These are phyloP conservation scores for Scomber japonicus DNA, from an alignment of 2,113 vertebrate species.

Conservation along the genomic window DNA sequence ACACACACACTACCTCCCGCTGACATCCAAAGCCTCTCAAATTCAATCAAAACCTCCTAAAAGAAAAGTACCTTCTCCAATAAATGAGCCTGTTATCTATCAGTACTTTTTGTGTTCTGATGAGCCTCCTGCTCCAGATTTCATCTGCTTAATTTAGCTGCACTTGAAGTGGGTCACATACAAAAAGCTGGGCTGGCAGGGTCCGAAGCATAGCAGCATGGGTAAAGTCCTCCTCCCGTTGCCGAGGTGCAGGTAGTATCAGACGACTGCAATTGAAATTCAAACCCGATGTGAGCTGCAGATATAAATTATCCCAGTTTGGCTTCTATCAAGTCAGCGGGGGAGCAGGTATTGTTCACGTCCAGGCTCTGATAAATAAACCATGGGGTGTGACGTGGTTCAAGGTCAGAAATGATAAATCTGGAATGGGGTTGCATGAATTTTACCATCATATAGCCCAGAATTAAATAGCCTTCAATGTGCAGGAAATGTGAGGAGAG, in stretches of 20 bases:
- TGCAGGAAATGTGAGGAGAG: not conserved
- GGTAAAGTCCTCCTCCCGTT: not conserved
- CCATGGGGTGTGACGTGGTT: not conserved
- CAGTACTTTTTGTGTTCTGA: conserved; percentile 45
- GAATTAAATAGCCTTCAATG: not conserved
- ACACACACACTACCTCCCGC: conserved; percentile 5
- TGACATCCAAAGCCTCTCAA: conserved; percentile 21
- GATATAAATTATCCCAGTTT: conserved; percentile 9
- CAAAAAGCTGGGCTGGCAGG: conserved; percentile 28
- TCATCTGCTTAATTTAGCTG: conserved; percentile 45
- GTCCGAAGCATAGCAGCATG: conserved; percentile 23
- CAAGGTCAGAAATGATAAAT: conserved; percentile 40
- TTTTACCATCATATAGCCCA: not conserved
- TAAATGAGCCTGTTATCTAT: conserved; percentile 31
- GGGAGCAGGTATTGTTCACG: not conserved
- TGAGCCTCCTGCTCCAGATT: conserved; percentile 58
- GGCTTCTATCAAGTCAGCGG: not conserved
- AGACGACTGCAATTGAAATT: conserved; percentile 10
- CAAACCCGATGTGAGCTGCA: not conserved
- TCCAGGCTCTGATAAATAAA: too few relatives aligned
- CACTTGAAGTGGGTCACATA: conserved; percentile 50
- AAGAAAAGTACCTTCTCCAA: conserved; percentile 20
- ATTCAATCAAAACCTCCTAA: conserved; percentile 26
- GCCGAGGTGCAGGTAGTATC: not conserved
- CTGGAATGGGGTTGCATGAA: not conserved